Base-by-base conservation (phyloP, 2,797 vertebrate genomes). In the Danio jaintianensis region DNA sequence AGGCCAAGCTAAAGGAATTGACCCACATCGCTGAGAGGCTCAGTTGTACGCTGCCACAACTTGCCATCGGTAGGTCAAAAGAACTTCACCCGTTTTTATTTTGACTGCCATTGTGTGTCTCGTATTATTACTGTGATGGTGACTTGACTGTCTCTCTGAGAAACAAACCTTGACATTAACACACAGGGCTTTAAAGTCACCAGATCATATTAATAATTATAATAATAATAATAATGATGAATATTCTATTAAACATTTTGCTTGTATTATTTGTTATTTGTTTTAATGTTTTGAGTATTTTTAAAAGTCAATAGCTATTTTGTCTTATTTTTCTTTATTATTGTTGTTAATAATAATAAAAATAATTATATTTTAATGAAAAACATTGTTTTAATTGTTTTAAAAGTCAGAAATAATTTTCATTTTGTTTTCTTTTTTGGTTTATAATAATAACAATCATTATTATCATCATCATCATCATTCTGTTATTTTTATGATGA, bases 11-110 rank as follows among this genome's bases (percentile, higher is more conserved):
- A 29, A 98, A 98, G 87, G 97, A 99, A 78, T 93, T 99, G 79
- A 91, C 92, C 55, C 96, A 96, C 5, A 96, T 99, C 7, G 95
- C 97, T 0, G 96, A 98, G 88, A 97, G 96, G 75, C 95, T 99
- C 0, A 93, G 96, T n/a, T 99, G 98, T 89, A 99, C 97, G 3
- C 93, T 99, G 85, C 98, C 98, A 15, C 98, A 99, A 92, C 94
- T 99, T 42, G 97, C 98, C 6, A 96, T 99, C 1, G 97, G 97
- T 99, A 90, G 94, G 92, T 22, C 42, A 93, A 90, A 22, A 45
- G 47, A 56, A 12, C 29, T 52, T 70, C 2, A 59, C 16, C 36
- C 4, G 40, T 50, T 53, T 52, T 42, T 18, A 61, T 18, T 52
- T 45, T 7, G 58, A 75, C 62, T 67, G 43, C 48, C 70, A 75